phyloP scores from a whole-genome alignment of 2,797 vertebrate species.

The Cichlasoma orientale region DNA sequence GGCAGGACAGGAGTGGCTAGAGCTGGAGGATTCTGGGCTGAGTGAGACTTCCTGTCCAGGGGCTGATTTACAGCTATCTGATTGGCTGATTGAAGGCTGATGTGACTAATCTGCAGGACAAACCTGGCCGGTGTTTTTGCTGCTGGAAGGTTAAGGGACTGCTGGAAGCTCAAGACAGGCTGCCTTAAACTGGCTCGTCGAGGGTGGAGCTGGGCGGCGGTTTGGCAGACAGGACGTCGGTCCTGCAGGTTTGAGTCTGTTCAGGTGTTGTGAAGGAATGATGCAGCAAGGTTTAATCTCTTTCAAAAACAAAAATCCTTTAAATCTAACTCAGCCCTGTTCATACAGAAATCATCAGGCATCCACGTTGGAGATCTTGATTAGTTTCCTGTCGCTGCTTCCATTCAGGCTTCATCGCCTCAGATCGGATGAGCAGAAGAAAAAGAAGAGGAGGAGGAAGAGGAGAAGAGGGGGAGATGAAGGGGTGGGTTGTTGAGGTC shows the following conservation, averaged over 20 bases:
- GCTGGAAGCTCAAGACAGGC: neutral
- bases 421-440: slow-evolving; percentile 39
- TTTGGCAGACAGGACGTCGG: neutral
- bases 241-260: slow-evolving; percentile 30
- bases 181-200: neutral
- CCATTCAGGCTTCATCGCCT: slow-evolving; percentile 51
- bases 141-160: neutral
- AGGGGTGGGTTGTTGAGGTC: slow-evolving; percentile 26
- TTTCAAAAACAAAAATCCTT: slow-evolving; percentile 50
- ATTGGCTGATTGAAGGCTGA: neutral
- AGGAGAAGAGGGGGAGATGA: neutral
- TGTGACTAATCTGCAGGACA: too few species aligned
- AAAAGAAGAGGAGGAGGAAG: neutral
- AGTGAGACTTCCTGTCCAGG: neutral
- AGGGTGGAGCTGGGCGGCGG: slow-evolving; percentile 11
- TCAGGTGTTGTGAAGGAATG: slow-evolving; percentile 71
- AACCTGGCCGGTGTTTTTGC: neutral
- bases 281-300: slow-evolving; percentile 69
- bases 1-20: neutral
- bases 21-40: neutral
- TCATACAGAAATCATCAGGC: slow-evolving; percentile 48
- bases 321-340: slow-evolving; percentile 56
- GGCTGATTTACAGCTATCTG: neutral
- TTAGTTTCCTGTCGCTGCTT: slow-evolving; percentile 61
- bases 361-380: slow-evolving; percentile 48